Percentiles rank a stretch among this genome's conserved stretches.
These are phyloP conservation scores for Pheucticus melanocephalus DNA, from an alignment of 2,113 vertebrate genomes.

Conservation along the genomic window DNA sequence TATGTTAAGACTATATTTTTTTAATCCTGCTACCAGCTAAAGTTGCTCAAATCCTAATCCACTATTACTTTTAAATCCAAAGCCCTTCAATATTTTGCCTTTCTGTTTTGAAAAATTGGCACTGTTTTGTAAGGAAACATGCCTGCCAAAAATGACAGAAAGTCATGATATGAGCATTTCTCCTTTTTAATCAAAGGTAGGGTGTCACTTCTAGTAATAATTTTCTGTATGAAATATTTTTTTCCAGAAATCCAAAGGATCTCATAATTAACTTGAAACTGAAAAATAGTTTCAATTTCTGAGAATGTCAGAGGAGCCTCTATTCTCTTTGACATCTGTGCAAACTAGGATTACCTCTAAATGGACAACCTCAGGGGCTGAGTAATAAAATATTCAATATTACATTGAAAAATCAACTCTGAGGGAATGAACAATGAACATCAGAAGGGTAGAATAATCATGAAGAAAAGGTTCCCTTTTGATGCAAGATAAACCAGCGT, in stretches of 20 bases:
- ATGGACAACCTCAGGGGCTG: neutral
- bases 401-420: neutral
- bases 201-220: neutral
- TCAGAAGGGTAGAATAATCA: neutral
- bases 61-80: neutral
- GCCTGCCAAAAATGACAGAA: neutral
- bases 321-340: neutral
- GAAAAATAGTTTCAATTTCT: neutral
- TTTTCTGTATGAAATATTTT: neutral
- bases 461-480: neutral
- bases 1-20: neutral
- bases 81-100: neutral
- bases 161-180: neutral
- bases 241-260: neutral
- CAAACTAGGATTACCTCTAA: neutral
- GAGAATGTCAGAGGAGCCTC: neutral
- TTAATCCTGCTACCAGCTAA: neutral
- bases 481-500: neutral
- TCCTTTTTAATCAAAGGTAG: neutral
- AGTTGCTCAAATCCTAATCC: neutral
- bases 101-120: neutral
- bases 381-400: neutral
- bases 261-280: neutral
- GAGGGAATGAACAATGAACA: neutral
- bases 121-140: neutral